Conservation (phyloP, 2,797 vertebrate species). For the Nasua narica region DNA sequence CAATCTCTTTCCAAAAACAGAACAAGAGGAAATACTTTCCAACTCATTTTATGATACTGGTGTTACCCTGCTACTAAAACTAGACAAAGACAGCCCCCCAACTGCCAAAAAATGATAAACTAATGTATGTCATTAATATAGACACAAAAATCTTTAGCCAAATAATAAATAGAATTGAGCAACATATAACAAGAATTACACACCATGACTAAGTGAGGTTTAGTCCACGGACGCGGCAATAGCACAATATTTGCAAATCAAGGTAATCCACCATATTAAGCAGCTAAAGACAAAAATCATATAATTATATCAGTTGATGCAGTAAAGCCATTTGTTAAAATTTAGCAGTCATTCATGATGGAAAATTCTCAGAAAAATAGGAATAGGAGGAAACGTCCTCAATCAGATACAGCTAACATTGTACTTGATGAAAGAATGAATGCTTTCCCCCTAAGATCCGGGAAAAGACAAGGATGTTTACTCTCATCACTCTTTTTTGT, state of each 20-base stretch:
- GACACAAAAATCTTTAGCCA: not conserved
- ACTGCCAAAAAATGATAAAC: not conserved
- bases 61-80: not conserved
- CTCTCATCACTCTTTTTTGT: not conserved
- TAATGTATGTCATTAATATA: not conserved
- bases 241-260: not conserved
- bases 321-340: conserved; percentile 20
- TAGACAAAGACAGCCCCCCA: not conserved
- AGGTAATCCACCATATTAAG: not conserved
- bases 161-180: not conserved
- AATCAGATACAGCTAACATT: not conserved
- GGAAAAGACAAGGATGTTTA: not conserved
- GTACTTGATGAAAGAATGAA: not conserved
- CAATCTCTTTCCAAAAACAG: not conserved
- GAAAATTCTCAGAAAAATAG: not conserved
- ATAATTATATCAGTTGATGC: not conserved
- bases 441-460: not conserved
- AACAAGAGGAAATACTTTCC: not conserved
- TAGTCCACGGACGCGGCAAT: not conserved
- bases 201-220: not conserved
- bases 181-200: not conserved
- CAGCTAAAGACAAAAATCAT: not conserved
- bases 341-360: not conserved
- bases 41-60: not conserved
- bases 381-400: not conserved